These are phyloP conservation scores for Trogon surrucura DNA, from an alignment of 2,113 vertebrate species.

Conservation along the genomic window DNA sequence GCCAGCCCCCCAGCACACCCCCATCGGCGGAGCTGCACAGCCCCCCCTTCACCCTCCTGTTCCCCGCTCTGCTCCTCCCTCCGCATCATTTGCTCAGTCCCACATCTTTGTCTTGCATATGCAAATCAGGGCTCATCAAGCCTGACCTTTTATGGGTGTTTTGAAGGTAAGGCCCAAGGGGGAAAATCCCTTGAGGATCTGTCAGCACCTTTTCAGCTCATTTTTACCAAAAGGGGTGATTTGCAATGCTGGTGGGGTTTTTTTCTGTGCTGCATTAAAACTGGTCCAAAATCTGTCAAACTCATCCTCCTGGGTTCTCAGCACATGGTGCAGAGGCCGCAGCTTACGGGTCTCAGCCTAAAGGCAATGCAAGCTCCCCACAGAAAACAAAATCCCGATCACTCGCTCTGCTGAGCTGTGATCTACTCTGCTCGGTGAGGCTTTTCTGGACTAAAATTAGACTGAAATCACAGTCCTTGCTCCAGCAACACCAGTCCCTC, in stretches of 20 bases:
- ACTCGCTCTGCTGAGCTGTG: background rate
- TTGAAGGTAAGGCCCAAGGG: background rate
- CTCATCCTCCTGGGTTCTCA: background rate
- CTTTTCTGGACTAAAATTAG: conserved; percentile 14
- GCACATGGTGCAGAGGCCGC: background rate
- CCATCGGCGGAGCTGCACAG: background rate
- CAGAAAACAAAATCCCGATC: background rate
- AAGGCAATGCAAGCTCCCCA: background rate
- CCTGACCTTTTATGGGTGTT: background rate
- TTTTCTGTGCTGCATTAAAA: background rate
- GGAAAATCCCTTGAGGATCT: background rate
- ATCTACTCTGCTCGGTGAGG: background rate
- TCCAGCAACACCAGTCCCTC: background rate
- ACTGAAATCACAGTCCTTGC: background rate
- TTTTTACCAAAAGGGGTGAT: background rate
- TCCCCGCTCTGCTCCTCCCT: background rate
- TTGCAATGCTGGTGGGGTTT: background rate
- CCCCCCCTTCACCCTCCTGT: background rate
- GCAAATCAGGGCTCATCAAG: background rate
- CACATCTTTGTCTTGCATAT: background rate
- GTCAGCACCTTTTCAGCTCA: background rate
- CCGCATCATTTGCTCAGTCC: rapidly evolving
- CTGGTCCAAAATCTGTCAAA: background rate
- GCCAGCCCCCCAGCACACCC: background rate
- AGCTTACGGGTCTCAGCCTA: background rate